Evolutionary conservation across 2,797 vertebrate species (phyloP), one percentile per base, ranked within the genome.

Genomic region (Coendou prehensilis): DNA sequence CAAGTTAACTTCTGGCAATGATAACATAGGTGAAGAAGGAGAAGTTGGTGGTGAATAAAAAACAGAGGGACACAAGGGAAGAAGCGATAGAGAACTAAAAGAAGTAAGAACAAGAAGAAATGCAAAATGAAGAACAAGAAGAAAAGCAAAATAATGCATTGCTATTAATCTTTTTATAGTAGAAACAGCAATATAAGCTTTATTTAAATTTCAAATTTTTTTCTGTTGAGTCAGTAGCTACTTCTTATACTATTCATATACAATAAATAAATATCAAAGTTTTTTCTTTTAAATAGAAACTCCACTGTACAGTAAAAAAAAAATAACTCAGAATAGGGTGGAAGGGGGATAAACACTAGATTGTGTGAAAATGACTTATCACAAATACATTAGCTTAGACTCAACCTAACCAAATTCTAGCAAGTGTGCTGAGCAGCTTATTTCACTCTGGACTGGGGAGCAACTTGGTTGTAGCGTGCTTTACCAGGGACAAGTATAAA

Each of bases 201-300:
- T 33, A 59, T 87, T 80, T 85, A 81, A 87, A 20, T 5, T 63
- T 75, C 61, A 30, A 52, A 33, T n/a, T 73, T 86, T 28, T 50
- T 96, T 79, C 33, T 85, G 47, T 92, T 91, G 61, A 57, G 52
- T 63, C 26, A 61, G 20, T 56, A 37, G 61, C 57, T 14, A 41
- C 45, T 54, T 89, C 28, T 87, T 28, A 6, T 37, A 64, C 71
- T 41, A 79, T 71, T 95, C n/a, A 84, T 8, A 79, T 41, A 17
- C 2, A 89, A 56, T 84, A 91, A 93, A 71, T 75, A 33, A 79
- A 47, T 69, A 87, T 8, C 1, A 82, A 90, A 23, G 0, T 50
- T 56, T 61, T 88, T 80, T 45, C 52, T 59, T 91, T 71, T 59
- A 85, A 41, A 81, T 61, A 93, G 79, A 94, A 95, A 83, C 26